Base-by-base conservation (phyloP, 2,888 invertebrate species). In the Nemotelus pantherinus region DNA sequence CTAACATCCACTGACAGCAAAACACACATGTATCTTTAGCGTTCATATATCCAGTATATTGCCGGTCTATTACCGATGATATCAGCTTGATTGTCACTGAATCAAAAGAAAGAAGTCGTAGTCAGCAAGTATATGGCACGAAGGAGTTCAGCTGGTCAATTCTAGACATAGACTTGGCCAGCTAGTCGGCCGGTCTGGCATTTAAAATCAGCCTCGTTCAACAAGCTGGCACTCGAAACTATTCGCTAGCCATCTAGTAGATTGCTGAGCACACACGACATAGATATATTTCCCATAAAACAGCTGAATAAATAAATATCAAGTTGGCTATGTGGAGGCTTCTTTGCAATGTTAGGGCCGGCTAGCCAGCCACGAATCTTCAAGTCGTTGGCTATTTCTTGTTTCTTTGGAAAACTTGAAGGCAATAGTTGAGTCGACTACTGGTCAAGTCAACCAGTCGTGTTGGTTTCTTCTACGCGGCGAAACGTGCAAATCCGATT, bases 251-350 rank as follows among this genome's bases (percentile, higher is more conserved):
- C 50, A 50, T 50, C 50, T 7, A 50, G 50, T 10, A 25, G 25
- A 25, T 25, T 25, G 25, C 25, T 25, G 50, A 50, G 9, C 9
- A 43, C 63, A 3, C 25, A 9, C 63, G 7, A 63, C 43, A 9
- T 63, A 41, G 43, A 3, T 57, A 10, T 39, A 63, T 43, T 63
- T 43, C 3, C 55, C 25, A 41, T 7, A 39, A 60, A 60, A 60
- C 41, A 41, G 70, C 70, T 70, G 70, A 70, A 70, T 70, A 55
- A 70, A 70, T 55, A 70, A 70, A 70, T 70, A 25, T 25, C 25
- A 25, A 25, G 25, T 25, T 25, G 43, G 65, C 43, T 65, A 9
- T n/a, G 65, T 65, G 9, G n/a, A 47, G 9, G 70, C 70, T 70
- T 60, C 25, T 60, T 39, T 39, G 41, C 60, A 60, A 2, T 39